Base-by-base conservation (phyloP, 2,888 invertebrate genomes). In the Syrista parreyssii region DNA sequence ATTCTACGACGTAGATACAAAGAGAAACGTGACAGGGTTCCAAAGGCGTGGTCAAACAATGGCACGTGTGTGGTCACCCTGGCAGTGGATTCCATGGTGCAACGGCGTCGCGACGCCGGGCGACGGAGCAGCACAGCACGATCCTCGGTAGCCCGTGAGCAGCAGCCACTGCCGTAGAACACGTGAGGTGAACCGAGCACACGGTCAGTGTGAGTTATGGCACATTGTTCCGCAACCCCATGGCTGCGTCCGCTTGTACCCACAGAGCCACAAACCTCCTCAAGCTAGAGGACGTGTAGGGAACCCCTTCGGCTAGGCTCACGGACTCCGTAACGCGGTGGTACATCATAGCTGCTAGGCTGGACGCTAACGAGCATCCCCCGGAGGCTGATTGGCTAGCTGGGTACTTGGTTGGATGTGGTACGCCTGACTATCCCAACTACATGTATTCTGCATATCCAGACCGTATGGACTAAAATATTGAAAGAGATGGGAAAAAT, bases 221-320 rank as follows among this genome's bases (percentile, higher is more conserved):
- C 79, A 86, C 87, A 87, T 88, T 88, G 87, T 88, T 87, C 84
- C 83, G 40, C 40, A 82, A 83, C 83, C 79, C 83, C 80, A 79
- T 82, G 73, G 78, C 76, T 79, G 78, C 76, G 80, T 76, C 71
- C 75, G 15, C 15, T 15, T 79, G 82, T 82, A 81, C 82, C 84
- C 82, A 82, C 83, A 83, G 81, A 84, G 83, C 82, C 84, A 84
- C 84, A 81, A 84, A 81, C 84, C 81, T 83, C 80, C 77, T 69
- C 40, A 35, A 68, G 74, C 77, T 15, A 30, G 69, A 31, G 77
- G 32, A 75, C 40, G 71, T 68, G 73, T 76, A 73, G 76, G 72
- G 79, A 81, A 82, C 79, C 79, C 83, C 79, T 77, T 81, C 77
- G 73, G 78, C 78, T 76, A 77, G 77, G 78, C 68, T 77, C 75